A percentile compares a stretch with the other conserved stretches of the same genome.
phyloP scores from a whole-genome alignment of 1,140 invertebrate genomes.

The Anastrepha obliqua region DNA sequence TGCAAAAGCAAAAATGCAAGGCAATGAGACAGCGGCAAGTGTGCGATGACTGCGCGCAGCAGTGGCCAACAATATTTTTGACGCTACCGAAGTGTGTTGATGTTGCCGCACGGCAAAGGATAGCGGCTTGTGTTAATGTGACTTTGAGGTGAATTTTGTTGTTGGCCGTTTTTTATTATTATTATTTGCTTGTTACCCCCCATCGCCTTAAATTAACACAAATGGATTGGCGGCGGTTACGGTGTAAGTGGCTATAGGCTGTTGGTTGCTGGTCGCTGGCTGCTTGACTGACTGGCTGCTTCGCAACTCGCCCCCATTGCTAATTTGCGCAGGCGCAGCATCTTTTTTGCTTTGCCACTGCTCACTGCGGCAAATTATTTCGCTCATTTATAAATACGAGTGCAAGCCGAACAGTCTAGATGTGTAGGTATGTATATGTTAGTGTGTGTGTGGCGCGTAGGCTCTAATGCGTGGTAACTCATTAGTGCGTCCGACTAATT shows the following conservation, averaged over 20 bases:
- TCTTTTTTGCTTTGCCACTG: neutral
- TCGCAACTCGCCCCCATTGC: neutral
- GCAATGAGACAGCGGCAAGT: neutral
- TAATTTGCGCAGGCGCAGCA: constrained; percentile 45
- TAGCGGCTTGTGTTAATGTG: constrained; percentile 5
- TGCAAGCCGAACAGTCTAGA: neutral
- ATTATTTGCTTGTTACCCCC: constrained; percentile 53
- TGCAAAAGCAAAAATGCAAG: neutral
- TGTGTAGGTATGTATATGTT: neutral
- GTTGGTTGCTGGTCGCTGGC: neutral
- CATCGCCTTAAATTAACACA: constrained; percentile 57
- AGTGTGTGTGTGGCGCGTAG: no score
- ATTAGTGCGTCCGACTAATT: constrained; percentile 10
- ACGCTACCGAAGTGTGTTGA: constrained; percentile 43
- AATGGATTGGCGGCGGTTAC: constrained; percentile 39
- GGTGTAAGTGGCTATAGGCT: neutral
- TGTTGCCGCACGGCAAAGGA: neutral
- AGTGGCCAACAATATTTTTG: constrained; percentile 49
- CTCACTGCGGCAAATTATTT: constrained; percentile 28
- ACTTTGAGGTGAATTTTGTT: constrained; percentile 11
- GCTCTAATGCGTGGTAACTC: neutral
- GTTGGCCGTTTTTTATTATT: neutral
- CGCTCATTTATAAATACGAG: constrained; percentile 12
- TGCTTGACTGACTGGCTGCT: neutral
- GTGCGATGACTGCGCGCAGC: constrained; percentile 24